Base-by-base conservation (phyloP, 2,113 vertebrate species). In the Eulacestoma nigropectus region DNA sequence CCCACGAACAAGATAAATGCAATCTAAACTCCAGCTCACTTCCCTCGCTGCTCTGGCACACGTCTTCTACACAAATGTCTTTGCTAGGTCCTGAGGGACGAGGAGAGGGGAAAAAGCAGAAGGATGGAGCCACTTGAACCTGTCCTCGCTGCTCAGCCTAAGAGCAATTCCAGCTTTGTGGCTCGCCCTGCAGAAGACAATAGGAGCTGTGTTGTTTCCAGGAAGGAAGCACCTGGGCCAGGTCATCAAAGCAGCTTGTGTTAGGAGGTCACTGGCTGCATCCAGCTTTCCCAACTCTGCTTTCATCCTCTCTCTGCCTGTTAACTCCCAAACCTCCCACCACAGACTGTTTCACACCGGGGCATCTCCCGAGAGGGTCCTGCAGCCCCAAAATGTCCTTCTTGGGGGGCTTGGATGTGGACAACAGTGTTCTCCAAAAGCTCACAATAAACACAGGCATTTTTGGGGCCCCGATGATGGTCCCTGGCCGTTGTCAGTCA, bases 161-260 rank as follows among this genome's bases (percentile, higher is more conserved):
- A 79, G 69, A 94, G 91, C 65, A 59, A 53, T 85, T 83, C 94
- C 91, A 78, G 91, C 65, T 92, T 44, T 72, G 87, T 67, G 89
- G 95, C 87, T 82, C 46, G 4, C 33, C 94, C 53, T 3, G 30
- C 65, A 65, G 80, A 95, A 60, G 74, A 87, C 89, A 97, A 97
- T 95, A 96, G 96, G 44, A 74, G 39, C 84, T 80, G 94, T 65
- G 91, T 91, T 97, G 94, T 94, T 95, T 94, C 50, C 91, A 88
- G 81, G 92, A 95, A 96, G 90, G 85, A 96, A 95, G 86, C 93
- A 95, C 96, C 86, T 89, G 76, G 95, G 59, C 91, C 89, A 90
- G 64, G 89, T 92, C 90, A 96, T 96, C 84, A 95, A 96, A 97
- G 91, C 90, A 68, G 74, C 73, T 81, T 41, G 64, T 95, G 96